Evolutionary conservation across 1,140 invertebrate species (phyloP).

Genomic region (Sitobion miscanthi): DNA sequence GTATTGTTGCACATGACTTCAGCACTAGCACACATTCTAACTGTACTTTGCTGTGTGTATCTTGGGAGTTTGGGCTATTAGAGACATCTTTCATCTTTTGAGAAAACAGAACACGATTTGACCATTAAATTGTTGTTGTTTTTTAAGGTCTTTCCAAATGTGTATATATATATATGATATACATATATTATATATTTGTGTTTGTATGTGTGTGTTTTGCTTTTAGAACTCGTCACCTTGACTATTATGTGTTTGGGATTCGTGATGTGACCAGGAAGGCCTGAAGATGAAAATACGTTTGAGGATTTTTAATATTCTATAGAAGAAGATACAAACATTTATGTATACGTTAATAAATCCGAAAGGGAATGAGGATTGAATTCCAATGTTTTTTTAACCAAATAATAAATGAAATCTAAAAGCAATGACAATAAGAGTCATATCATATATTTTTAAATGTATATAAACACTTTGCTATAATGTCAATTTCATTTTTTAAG

Average conservation of each 20-base stretch:
- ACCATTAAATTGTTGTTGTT: conserved; percentile 50
- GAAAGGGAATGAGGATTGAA: conserved; percentile 23
- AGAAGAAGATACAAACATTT: background rate
- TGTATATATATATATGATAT: background rate
- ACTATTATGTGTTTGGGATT: conserved; percentile 46
- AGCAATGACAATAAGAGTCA: background rate
- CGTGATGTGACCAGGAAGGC: conserved; percentile 36
- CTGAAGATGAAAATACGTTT: background rate
- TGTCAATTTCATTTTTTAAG: background rate
- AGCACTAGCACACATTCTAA: background rate
- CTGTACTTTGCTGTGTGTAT: background rate
- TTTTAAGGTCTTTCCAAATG: conserved; percentile 37
- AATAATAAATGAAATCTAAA: background rate
- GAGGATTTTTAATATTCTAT: conserved; percentile 38
- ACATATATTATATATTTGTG: background rate
- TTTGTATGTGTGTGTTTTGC: conserved; percentile 6
- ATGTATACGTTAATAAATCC: background rate
- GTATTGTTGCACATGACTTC: background rate
- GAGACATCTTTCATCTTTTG: background rate
- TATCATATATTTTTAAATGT: background rate
- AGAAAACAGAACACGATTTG: conserved; percentile 42
- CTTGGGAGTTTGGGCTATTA: background rate
- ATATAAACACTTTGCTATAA: background rate
- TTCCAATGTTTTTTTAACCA: background rate
- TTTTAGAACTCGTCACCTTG: conserved; percentile 46